Base-by-base conservation (phyloP, 2,888 invertebrate genomes). In the Anthrax anthrax region DNA sequence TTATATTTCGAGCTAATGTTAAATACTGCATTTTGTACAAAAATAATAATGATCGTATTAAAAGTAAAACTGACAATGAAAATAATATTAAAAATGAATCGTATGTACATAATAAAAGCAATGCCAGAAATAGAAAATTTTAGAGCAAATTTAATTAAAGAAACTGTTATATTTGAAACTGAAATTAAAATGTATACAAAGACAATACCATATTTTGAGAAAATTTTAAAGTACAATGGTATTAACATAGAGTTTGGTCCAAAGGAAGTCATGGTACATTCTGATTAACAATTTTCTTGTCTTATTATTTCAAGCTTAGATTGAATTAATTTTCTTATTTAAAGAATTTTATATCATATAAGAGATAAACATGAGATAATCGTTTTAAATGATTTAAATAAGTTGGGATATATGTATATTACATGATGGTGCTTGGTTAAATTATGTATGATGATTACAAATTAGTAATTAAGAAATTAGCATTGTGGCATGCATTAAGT, bases 371-470 rank as follows among this genome's bases (percentile, higher is more conserved):
- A 34, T 9, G 49, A 50, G 18, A 37, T 56, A 9, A 43, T 57
- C 34, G 51, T 73, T n/a, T 52, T 74, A 37, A 71, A 74, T 52
- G 74, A 74, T 58, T 57, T 73, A 29, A 60, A 64, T 2, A 58
- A 62, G 16, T 52, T 60, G 29, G 72, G 72, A 18, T 74, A 44
- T 19, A 3, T 12, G 3, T 12, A 6, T 23, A 6, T 23, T 12
- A 9, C 6, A 32, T 12, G 29, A 9, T 9, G 6, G 12, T 12
- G 29, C 8, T 27, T 27, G 23, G 56, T 65, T 47, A 57, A 3
- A 9, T 5, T 32, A 4, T 3, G 4, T 23, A 6, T 23, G 6
- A 32, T 32, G 29, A 32, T 12, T 32, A 32, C 13, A 54, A 63
- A 43, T 47, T 68, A 47, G 69, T 70, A 4, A 52, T 73, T 5